phyloP scores from a whole-genome alignment of 2,113 vertebrate species.

The Sporophila hypoxantha region DNA sequence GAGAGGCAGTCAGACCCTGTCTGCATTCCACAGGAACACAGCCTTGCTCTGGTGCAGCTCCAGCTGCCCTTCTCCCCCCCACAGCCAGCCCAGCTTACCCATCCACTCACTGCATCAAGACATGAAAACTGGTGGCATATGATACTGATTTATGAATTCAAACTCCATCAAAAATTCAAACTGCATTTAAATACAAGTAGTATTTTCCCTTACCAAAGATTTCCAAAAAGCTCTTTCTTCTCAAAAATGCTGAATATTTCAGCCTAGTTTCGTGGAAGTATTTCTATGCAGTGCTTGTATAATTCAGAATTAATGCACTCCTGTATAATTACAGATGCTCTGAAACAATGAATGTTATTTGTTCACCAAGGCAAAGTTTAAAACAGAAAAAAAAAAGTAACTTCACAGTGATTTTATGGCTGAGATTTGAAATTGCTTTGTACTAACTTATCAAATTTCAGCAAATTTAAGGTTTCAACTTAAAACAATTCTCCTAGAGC shows the following conservation, averaged over 20 bases:
- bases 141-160: slow-evolving; percentile 1
- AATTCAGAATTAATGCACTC: background rate
- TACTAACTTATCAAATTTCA: background rate
- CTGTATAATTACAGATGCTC: background rate
- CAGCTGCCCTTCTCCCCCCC: slow-evolving; percentile 3
- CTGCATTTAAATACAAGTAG: background rate
- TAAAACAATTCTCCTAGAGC: background rate
- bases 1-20: background rate
- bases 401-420: background rate
- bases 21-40: background rate
- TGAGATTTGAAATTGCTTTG: background rate
- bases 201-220: slow-evolving; percentile 1
- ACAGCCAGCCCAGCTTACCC: background rate
- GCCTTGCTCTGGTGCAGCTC: background rate
- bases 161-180: background rate
- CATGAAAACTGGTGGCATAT: background rate
- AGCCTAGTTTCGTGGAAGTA: background rate
- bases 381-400: background rate
- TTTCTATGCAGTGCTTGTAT: background rate
- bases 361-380: background rate
- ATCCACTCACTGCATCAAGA: background rate
- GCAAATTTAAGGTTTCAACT: background rate
- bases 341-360: background rate
- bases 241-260: background rate
- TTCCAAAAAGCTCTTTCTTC: background rate